These are phyloP conservation scores for Salvelinus fontinalis DNA, from an alignment of 2,113 vertebrate genomes.

Conservation along the genomic window DNA sequence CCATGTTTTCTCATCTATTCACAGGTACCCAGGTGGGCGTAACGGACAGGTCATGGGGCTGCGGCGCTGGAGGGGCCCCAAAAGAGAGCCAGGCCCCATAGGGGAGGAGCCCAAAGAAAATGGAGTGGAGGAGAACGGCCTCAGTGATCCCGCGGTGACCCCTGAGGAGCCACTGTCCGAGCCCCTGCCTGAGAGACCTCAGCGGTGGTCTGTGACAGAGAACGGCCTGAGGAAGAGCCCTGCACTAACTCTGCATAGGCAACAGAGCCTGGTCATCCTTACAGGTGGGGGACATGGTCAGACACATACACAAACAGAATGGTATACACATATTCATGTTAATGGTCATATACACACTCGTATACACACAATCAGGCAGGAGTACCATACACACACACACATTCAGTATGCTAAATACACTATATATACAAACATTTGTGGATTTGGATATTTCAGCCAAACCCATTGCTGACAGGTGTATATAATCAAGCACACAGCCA, in stretches of 20 bases:
- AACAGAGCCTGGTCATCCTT: conserved; percentile 70
- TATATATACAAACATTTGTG: too few relatives aligned
- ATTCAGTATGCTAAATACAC: neutral
- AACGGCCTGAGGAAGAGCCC: conserved; percentile 43
- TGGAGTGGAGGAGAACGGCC: conserved; percentile 47
- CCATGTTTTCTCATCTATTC: neutral
- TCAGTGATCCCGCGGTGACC: conserved; percentile 54
- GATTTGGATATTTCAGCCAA: too few relatives aligned
- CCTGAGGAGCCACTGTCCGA: conserved; percentile 65
- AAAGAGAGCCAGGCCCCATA: neutral
- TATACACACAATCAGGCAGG: conserved; percentile 12
- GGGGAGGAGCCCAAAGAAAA: conserved; percentile 48
- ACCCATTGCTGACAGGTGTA: too few relatives aligned
- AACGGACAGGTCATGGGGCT: conserved; percentile 35
- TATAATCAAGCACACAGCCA: too few relatives aligned
- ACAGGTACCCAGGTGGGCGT: conserved; percentile 56
- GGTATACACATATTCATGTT: neutral
- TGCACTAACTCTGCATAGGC: conserved; percentile 49
- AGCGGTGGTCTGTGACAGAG: conserved; percentile 28
- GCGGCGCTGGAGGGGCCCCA: conserved; percentile 53
- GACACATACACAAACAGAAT: neutral
- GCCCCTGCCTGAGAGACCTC: conserved; percentile 54
- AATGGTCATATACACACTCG: neutral
- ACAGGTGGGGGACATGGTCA: conserved; percentile 54
- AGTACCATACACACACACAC: conserved; percentile 1